These are phyloP conservation scores for Microcebus lehilahytsara DNA, from an alignment of 2,113 vertebrate species.

Conservation along the genomic window DNA sequence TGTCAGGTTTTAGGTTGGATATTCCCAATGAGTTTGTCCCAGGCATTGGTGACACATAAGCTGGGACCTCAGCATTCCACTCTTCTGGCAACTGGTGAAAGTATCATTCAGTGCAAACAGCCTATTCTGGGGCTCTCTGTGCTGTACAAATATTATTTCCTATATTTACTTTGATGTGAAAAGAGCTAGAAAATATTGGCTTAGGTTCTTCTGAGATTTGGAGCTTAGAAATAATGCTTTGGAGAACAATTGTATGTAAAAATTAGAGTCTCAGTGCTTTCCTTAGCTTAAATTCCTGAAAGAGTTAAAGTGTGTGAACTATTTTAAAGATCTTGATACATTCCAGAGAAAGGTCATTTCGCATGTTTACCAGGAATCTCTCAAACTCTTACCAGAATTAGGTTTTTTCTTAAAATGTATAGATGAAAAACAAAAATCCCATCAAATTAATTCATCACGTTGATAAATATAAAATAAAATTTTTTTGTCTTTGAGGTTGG, in stretches of 20 bases:
- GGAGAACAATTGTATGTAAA: not conserved
- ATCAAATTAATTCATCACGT: not conserved
- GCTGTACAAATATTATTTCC: not conserved
- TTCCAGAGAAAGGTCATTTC: not conserved
- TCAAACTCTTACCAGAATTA: not conserved
- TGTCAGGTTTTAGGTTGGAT: not conserved
- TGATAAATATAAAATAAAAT: not conserved
- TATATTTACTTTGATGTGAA: constrained; percentile 9
- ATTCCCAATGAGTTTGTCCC: not conserved
- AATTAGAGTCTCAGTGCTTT: not conserved
- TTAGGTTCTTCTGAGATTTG: not conserved
- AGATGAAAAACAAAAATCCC: not conserved
- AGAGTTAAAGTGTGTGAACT: not conserved
- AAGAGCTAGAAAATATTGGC: not conserved
- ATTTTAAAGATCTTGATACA: not conserved
- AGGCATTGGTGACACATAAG: not conserved
- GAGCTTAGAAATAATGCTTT: not conserved
- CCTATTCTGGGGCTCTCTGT: not conserved
- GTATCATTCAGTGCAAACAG: not conserved
- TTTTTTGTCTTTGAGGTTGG: not conserved
- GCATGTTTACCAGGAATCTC: not conserved
- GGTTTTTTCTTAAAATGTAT: not conserved
- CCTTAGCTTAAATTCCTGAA: not conserved
- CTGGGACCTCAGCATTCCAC: not conserved
- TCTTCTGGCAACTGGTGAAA: not conserved